Conservation (phyloP, 2,113 vertebrate species). For the Pimephales promelas region DNA sequence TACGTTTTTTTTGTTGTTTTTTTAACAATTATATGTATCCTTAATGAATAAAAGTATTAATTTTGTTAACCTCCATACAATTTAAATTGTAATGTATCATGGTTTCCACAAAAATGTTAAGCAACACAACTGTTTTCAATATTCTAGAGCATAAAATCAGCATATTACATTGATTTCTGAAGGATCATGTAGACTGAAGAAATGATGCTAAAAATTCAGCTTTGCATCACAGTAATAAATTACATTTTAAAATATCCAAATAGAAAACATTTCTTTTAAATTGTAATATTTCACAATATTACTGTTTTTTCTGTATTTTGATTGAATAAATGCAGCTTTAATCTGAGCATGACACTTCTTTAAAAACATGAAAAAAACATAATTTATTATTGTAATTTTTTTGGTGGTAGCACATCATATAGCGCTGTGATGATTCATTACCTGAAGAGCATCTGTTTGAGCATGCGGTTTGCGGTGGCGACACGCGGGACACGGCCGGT, state of each 20-base stretch:
- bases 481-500: slow-evolving; percentile 90
- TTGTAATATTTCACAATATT: not conserved
- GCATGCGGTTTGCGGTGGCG: slow-evolving; percentile 93
- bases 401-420: too few relatives aligned
- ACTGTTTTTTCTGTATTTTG: not conserved
- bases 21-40: not conserved
- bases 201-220: not conserved
- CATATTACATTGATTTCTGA: not conserved
- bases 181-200: too few relatives aligned
- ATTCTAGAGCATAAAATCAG: not conserved
- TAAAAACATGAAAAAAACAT: not conserved
- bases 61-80: not conserved
- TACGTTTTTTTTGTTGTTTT: not conserved
- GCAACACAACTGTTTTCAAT: not conserved
- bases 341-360: not conserved
- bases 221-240: not conserved
- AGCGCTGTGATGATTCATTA: slow-evolving; percentile 56
- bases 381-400: not conserved
- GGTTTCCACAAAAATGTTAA: not conserved
- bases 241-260: not conserved
- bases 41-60: too few relatives aligned
- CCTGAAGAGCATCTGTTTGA: slow-evolving; percentile 99
- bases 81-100: not conserved
- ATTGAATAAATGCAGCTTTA: not conserved
- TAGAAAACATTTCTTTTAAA: not conserved